Base-by-base conservation (phyloP, 2,888 invertebrate genomes). In the Pediacus dermestoides region DNA sequence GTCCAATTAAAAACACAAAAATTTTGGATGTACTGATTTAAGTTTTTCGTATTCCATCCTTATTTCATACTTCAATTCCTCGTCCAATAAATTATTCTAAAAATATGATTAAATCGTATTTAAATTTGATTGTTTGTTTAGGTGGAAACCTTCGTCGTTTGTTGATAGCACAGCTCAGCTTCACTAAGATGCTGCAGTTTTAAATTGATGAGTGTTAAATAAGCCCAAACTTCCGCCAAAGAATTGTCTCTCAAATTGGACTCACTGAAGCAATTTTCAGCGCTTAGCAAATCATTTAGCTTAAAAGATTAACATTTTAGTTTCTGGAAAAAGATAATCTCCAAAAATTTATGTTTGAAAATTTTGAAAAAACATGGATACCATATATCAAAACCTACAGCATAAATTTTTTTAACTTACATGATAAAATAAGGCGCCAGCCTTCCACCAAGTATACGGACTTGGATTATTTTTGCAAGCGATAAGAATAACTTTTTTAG, bases 261-360 rank as follows among this genome's bases (percentile, higher is more conserved):
- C 48, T 68, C 66, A 6, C 52, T 57, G 23, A 71, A 57, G 51
- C 68, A 70, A 45, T 64, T 64, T 51, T 70, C 70, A 1, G 70
- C 67, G 37, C 64, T 65, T 6, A 63, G 25, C 16, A 62, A 49
- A 45, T 68, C 67, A 18, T 61, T 60, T 48, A 64, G 55, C 52
- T 63, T 39, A 48, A 64, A 53, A n/a, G n/a, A n/a, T n/a, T n/a
- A n/a, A n/a, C n/a, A n/a, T n/a, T n/a, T n/a, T n/a, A n/a, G n/a
- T n/a, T n/a, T n/a, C n/a, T n/a, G n/a, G n/a, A 14, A 34, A 11
- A 27, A 32, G 16, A 46, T 3, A 28, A 7, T 7, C 3, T 13
- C 11, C 12, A 28, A 28, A 28, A 4, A 2, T 8, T 3, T 4
- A 13, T 28, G 4, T 13, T 28, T 14, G 14, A 28, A 13, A 13